A percentile compares a stretch with the other conserved stretches of the same genome.
phyloP scores from a whole-genome alignment of 2,888 invertebrate genomes.

The Archips xylosteana region DNA sequence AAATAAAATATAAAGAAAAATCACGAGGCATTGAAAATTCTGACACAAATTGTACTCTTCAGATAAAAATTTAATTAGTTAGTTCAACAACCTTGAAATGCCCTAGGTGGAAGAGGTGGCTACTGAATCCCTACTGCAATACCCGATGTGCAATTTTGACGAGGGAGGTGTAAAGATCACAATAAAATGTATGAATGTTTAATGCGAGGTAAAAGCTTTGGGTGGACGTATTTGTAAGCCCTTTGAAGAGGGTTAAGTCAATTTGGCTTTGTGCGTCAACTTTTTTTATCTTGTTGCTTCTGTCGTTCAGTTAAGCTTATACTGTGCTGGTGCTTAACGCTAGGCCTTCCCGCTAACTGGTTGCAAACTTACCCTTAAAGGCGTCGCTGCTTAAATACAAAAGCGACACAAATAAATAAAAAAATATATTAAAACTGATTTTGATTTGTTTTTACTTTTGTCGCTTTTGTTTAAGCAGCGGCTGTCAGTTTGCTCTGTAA shows the following conservation, averaged over 20 bases:
- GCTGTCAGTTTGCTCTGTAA: too few relatives aligned
- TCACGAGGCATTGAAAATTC: background rate
- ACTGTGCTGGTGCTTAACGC: constrained; percentile 51
- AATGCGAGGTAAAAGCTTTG: constrained; percentile 78
- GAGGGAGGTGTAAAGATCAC: constrained; percentile 75
- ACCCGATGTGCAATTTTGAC: constrained; percentile 36
- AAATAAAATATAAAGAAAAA: background rate
- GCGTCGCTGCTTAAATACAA: too few relatives aligned
- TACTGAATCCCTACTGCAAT: constrained; percentile 32
- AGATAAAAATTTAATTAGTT: background rate
- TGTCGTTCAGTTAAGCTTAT: constrained; percentile 55
- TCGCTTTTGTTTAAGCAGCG: too few relatives aligned
- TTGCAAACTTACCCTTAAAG: background rate
- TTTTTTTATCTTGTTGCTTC: constrained; percentile 62
- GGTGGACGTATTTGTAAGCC: constrained; percentile 76
- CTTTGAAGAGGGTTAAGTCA: constrained; percentile 83
- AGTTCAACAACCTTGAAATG: background rate
- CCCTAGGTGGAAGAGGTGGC: background rate
- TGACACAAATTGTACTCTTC: background rate
- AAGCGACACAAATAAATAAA: too few relatives aligned
- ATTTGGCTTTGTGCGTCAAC: constrained; percentile 79
- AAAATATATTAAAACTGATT: too few relatives aligned
- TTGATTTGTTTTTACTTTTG: too few relatives aligned
- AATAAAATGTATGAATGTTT: constrained; percentile 79
- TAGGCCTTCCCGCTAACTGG: background rate